Evolutionary conservation across 2,888 invertebrate genomes (phyloP).

Genomic region (Dryobotodes eremita): DNA sequence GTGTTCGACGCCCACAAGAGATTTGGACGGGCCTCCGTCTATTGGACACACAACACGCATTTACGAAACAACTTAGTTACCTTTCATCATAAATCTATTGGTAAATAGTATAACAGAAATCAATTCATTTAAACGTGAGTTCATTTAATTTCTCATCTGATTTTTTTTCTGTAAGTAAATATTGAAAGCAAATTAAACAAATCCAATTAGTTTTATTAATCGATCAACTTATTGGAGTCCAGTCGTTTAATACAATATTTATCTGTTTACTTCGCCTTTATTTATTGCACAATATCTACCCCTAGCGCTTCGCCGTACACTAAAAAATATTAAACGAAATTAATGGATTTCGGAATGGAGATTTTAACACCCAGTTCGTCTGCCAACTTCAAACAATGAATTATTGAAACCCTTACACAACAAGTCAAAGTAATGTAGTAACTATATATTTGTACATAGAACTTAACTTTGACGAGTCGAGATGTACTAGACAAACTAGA

Average conservation of each 20-base stretch:
- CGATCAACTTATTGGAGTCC: background rate
- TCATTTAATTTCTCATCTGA: background rate
- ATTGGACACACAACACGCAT: constrained; percentile 75
- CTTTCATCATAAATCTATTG: constrained; percentile 37
- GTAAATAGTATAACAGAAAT: constrained; percentile 16
- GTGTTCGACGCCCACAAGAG: constrained; percentile 79
- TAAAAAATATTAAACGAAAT: constrained; percentile 15
- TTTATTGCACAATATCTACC: background rate
- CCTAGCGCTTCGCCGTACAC: background rate
- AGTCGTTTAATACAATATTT: constrained; percentile 3
- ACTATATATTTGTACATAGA: constrained; percentile 14
- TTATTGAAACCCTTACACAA: background rate
- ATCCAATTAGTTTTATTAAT: constrained; percentile 11
- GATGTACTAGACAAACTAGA: constrained; percentile 37
- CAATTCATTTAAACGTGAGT: constrained; percentile 1
- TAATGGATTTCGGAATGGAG: background rate
- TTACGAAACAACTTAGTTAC: constrained; percentile 69
- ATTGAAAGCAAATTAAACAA: constrained; percentile 8
- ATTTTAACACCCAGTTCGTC: background rate
- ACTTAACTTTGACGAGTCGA: constrained; percentile 23
- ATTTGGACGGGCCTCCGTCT: constrained; percentile 65
- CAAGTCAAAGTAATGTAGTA: constrained; percentile 22
- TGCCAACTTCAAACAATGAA: constrained; percentile 1
- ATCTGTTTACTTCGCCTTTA: constrained; percentile 8
- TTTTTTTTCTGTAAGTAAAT: constrained; percentile 7